Conservation (phyloP, 1,140 invertebrate genomes). For the Drosophila hydei region DNA sequence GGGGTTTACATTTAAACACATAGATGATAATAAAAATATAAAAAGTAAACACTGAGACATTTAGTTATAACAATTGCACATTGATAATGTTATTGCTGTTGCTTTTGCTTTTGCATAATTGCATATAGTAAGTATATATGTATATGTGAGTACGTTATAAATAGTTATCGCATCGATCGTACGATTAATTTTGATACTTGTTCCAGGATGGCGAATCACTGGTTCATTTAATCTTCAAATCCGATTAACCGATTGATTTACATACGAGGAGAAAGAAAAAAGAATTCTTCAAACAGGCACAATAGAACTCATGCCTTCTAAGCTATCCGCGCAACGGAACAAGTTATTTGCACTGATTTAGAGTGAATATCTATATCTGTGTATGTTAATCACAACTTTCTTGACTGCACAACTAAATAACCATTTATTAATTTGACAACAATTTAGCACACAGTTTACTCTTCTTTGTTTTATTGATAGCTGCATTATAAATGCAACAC, state of each 20-base stretch:
- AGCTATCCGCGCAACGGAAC: not conserved
- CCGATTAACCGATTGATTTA: slow-evolving; percentile 11
- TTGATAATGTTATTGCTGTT: slow-evolving; percentile 51
- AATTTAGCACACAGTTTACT: too few relatives aligned
- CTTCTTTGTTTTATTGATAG: not conserved
- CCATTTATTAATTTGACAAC: too few relatives aligned
- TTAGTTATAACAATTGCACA: slow-evolving; percentile 48
- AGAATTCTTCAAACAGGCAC: slow-evolving; percentile 22
- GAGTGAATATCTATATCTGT: not conserved
- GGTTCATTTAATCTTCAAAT: not conserved
- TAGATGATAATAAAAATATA: slow-evolving; percentile 36
- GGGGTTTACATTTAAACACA: slow-evolving; percentile 36
- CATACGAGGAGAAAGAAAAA: slow-evolving; percentile 6
- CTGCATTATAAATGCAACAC: not conserved
- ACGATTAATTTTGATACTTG: slow-evolving; percentile 17
- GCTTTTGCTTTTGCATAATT: slow-evolving; percentile 36
- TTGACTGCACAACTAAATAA: slow-evolving; percentile 2
- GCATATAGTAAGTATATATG: slow-evolving; percentile 43
- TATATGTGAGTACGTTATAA: slow-evolving; percentile 31
- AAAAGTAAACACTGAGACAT: slow-evolving; percentile 42
- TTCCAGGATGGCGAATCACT: slow-evolving; percentile 17
- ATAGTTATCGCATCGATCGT: slow-evolving; percentile 38
- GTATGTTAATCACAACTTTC: not conserved
- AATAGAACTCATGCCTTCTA: slow-evolving; percentile 47
- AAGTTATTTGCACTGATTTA: slow-evolving; percentile 11